Conservation (phyloP, 2,113 vertebrate genomes). For the Neotragus moschatus region DNA sequence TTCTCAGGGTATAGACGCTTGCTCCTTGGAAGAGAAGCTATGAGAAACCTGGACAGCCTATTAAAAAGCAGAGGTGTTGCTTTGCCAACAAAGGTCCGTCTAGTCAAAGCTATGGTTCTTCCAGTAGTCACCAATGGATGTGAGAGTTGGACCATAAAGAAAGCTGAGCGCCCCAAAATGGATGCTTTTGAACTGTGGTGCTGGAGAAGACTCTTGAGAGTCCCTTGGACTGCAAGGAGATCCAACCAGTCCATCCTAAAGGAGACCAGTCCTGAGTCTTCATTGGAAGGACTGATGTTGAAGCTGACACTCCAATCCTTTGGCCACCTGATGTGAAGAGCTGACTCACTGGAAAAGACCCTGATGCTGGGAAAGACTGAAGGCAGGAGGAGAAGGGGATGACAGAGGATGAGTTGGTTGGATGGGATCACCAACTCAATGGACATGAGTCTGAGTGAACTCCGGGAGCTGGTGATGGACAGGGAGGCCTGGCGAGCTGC, state of each 20-base stretch:
- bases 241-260: neutral
- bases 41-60: neutral
- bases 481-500: neutral
- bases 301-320: neutral
- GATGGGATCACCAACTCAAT: accelerated
- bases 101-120: neutral
- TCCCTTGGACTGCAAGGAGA: neutral
- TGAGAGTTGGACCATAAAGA: neutral
- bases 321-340: neutral
- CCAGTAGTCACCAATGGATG: neutral
- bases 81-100: neutral
- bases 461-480: neutral
- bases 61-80: neutral
- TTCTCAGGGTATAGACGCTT: neutral
- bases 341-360: neutral
- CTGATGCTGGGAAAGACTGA: neutral
- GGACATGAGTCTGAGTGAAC: accelerated
- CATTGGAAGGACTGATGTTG: neutral
- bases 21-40: neutral
- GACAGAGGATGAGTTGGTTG: neutral
- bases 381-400: neutral
- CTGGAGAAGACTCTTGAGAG: neutral
- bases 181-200: neutral
- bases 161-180: accelerated
- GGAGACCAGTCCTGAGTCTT: neutral